Evolutionary conservation across 2,888 invertebrate species (phyloP).

Genomic region (Seladonia tumulorum): DNA sequence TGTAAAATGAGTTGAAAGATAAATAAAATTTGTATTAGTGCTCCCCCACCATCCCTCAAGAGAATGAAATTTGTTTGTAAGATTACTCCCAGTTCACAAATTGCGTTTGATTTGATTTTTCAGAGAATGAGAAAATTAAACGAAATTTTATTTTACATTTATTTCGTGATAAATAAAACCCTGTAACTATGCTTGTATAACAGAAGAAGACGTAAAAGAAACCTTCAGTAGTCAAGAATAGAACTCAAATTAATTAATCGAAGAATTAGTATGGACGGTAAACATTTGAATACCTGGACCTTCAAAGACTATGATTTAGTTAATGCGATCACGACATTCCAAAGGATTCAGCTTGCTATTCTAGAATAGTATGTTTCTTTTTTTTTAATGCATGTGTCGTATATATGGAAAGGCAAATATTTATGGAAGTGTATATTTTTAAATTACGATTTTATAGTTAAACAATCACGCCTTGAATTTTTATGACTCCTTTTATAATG

Average conservation of each 20-base stretch:
- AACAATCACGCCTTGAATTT: neutral
- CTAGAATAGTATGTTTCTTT: neutral
- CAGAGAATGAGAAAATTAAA: neutral
- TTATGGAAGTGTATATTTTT: neutral
- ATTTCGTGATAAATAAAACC: neutral
- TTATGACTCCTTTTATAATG: neutral
- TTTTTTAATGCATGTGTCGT: too few species aligned
- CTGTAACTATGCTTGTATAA: neutral
- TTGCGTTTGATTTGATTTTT: neutral
- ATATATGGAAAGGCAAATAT: neutral
- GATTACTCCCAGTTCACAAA: too few species aligned
- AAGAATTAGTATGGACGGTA: neutral
- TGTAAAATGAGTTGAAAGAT: too few species aligned
- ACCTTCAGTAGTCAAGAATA: neutral
- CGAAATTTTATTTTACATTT: neutral
- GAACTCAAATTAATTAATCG: neutral
- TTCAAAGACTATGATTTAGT: neutral
- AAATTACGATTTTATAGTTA: neutral
- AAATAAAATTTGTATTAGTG: too few species aligned
- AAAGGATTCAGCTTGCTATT: constrained; percentile 2
- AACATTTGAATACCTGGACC: neutral
- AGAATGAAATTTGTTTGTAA: too few species aligned
- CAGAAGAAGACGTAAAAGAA: neutral
- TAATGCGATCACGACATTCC: neutral
- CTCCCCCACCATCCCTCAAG: too few species aligned